Base-by-base conservation (phyloP, 2,888 invertebrate genomes). In the Marasmarcha lunaedactyla region DNA sequence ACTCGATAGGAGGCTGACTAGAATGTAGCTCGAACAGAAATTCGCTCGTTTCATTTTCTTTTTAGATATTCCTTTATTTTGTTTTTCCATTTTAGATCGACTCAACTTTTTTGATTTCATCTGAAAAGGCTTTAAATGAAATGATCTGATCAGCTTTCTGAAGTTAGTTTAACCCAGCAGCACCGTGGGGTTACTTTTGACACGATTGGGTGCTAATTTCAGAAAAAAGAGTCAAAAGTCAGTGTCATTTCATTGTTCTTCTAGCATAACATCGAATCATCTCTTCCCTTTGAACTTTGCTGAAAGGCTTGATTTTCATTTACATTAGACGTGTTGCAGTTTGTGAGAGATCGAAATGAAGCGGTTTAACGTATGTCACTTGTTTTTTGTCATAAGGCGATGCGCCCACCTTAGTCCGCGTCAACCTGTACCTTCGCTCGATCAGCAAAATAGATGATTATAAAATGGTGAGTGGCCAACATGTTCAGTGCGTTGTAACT, bases 391-490 rank as follows among this genome's bases (percentile, higher is more conserved):
- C 67, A 68, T 57, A 88, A 89, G 91, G 88, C 87, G 91, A 91
- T 84, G 89, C 89, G 77, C 91, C 95, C 65, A 94, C 95, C 72
- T 85, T 89, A 85, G 96, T 97, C 71, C 84, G 86, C 74, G 95
- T 97, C 89, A 97, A 97, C 92, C 90, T 97, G 88, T 94, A 90
- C 86, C 92, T 97, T 59, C 91, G 97, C 74, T 97, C 96, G 87
- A 95, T 97, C 89, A 95, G 95, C 90, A 95, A 96, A 92, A 97
- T 97, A 88, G 94, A 96, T 87, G 97, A 97, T 91, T 95, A 95
- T 87, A 94, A 95, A 89, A 97, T 97, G 97, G 97, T 96, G 92
- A 95, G 95, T 94, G 63, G 74, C 57, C 26, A 10, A 34, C 37
- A 39, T 30, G 38, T 15, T 14, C 51, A 50, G 46, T 48, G 49